Evolutionary conservation across 2,797 vertebrate genomes (phyloP).

Genomic region (Leucoraja ocellata): DNA sequence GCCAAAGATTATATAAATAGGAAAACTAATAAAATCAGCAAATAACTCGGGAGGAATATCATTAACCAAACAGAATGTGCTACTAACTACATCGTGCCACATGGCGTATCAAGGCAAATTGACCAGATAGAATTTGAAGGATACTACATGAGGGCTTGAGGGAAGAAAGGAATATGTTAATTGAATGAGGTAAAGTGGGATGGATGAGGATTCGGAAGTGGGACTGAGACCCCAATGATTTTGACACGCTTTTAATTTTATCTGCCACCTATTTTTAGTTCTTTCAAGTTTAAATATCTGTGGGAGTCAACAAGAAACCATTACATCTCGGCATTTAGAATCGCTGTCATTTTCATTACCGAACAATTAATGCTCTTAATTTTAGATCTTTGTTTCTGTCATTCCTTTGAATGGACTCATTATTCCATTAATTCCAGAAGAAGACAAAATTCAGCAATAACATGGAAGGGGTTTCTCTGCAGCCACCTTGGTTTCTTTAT

Average conservation of each 20-base stretch:
- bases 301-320: not conserved
- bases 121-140: not conserved
- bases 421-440: constrained; percentile 7
- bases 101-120: not conserved
- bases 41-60: not conserved
- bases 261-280: not conserved
- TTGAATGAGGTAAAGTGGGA: not conserved
- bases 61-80: not conserved
- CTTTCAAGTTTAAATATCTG: not conserved
- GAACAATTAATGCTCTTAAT: not conserved
- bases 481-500: not conserved
- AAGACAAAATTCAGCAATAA: not conserved
- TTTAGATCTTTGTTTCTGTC: not conserved
- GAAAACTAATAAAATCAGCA: not conserved
- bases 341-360: not conserved
- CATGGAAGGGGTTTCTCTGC: constrained; percentile 11
- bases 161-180: not conserved
- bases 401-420: constrained; percentile 5
- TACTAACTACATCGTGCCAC: not conserved
- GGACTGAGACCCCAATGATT: not conserved
- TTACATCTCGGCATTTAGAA: not conserved
- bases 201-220: not conserved
- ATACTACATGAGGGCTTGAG: not conserved
- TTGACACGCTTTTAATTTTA: too few relatives aligned
- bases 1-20: not conserved